Percentiles rank a stretch among this genome's conserved stretches.
phyloP scores from a whole-genome alignment of 2,113 vertebrate genomes.

The Aspiorhynchus laticeps region DNA sequence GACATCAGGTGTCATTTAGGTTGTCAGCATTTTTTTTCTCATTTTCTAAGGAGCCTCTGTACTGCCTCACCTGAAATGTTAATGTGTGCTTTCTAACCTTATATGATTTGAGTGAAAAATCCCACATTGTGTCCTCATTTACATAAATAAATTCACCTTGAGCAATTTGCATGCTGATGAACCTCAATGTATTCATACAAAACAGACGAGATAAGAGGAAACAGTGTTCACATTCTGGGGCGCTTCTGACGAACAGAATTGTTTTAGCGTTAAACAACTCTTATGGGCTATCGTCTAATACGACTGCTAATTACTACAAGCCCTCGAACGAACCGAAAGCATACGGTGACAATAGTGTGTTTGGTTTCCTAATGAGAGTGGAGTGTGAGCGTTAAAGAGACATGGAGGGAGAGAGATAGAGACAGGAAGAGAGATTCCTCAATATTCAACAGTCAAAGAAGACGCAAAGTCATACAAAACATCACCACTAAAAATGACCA shows the following conservation, averaged over 20 bases:
- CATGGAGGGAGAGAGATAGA: slow-evolving; percentile 12
- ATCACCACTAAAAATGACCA: not conserved
- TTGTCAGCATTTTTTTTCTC: not conserved
- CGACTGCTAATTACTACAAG: slow-evolving; percentile 49
- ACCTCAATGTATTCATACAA: slow-evolving; percentile 66
- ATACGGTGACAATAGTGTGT: slow-evolving; percentile 9
- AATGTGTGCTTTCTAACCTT: slow-evolving; percentile 45
- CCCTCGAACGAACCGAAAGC: slow-evolving; percentile 44
- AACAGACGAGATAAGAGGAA: slow-evolving; percentile 52
- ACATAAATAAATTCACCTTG: slow-evolving; percentile 74
- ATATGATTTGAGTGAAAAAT: slow-evolving; percentile 50
- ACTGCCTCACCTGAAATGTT: slow-evolving; percentile 51
- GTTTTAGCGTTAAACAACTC: slow-evolving; percentile 31
- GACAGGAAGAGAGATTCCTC: not conserved
- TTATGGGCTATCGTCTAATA: slow-evolving; percentile 43
- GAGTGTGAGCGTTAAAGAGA: not conserved
- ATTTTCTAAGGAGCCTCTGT: slow-evolving; percentile 18
- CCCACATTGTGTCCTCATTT: slow-evolving; percentile 63
- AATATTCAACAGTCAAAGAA: not conserved
- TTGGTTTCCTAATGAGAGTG: slow-evolving; percentile 39
- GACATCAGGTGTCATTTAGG: slow-evolving; percentile 9
- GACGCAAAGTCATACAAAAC: not conserved
- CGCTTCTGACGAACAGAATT: slow-evolving; percentile 18
- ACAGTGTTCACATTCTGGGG: slow-evolving; percentile 40
- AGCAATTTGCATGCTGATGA: slow-evolving; percentile 78